phyloP scores from a whole-genome alignment of 2,113 vertebrate species.

The Neomonachus schauinslandi region DNA sequence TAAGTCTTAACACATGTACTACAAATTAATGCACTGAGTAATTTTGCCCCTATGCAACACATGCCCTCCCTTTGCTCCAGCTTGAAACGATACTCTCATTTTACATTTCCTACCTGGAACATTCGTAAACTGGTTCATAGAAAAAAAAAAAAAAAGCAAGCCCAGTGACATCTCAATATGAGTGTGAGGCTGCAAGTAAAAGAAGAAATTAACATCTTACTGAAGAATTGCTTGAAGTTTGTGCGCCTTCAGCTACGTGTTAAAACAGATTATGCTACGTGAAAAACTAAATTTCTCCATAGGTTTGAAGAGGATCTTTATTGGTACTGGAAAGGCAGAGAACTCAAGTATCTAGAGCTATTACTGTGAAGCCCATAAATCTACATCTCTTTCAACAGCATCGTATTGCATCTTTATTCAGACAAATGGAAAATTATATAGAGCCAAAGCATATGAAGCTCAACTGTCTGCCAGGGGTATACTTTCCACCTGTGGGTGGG shows the following conservation, averaged over 20 bases:
- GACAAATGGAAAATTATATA: slow-evolving; percentile 34
- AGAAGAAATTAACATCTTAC: slow-evolving; percentile 58
- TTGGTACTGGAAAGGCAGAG: background rate
- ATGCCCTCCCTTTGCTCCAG: background rate
- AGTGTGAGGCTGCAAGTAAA: slow-evolving; percentile 61
- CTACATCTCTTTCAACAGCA: background rate
- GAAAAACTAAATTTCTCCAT: slow-evolving; percentile 39
- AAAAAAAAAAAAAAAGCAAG: background rate
- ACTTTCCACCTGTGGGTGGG: background rate
- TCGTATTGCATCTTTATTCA: background rate
- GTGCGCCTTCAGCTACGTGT: slow-evolving; percentile 53
- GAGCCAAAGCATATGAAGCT: background rate
- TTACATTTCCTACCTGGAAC: background rate
- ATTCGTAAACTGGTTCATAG: background rate
- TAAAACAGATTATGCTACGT: slow-evolving; percentile 51
- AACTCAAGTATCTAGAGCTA: background rate
- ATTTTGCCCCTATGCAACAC: background rate
- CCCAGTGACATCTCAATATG: slow-evolving; percentile 12
- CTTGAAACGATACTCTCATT: background rate
- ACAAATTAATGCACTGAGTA: background rate
- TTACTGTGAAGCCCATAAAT: slow-evolving; percentile 3
- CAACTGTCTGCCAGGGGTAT: background rate
- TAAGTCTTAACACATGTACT: background rate
- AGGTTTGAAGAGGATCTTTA: background rate
- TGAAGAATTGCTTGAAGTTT: slow-evolving; percentile 25